Evolutionary conservation across 2,113 vertebrate species (phyloP), one percentile per base, ranked within the genome.

Genomic region (Nycticorax nycticorax): DNA sequence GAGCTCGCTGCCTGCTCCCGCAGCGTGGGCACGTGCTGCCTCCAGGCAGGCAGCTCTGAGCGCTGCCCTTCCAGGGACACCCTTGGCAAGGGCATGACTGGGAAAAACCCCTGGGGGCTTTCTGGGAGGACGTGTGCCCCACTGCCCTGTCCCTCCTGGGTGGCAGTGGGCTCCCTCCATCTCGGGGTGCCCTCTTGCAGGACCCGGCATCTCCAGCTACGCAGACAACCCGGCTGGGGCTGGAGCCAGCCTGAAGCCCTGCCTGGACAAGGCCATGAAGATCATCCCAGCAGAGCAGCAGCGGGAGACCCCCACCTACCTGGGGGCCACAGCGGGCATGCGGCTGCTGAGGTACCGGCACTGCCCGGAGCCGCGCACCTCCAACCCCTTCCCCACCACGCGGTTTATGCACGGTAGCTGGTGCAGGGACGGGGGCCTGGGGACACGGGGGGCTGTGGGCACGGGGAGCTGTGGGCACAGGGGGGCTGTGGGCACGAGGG

Each of bases 241-340:
- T 2, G 98, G 97, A 2, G 92, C 93, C 92, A 97, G 97, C 84
- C 96, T 98, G 87, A 95, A 50, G 92, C 85, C 76, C 47, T 98
- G 98, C 87, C 95, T 98, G 97, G 93, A 96, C 53, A 75, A 85
- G 88, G 98, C 97, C 1, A 92, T 98, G 96, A 18, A 45, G 2
- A 57, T 95, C 8, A 23, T 98, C 66, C 98, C 98, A 0, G 64
- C 69, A 33, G 57, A 86, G 37, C 91, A 94, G 85, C 98, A 90
- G 30, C 27, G 1, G 20, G 66, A 93, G 17, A 98, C 97, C 3
- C 97, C 98, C 26, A 11, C 78, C 15, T 97, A 98, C 93, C 94
- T 98, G 88, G 98, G 98, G 62, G 98, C 98, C 78, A 98, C 98
- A 0, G 98, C 98, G 0, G 98, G 98, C 79, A 98, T 98, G 98